Conservation (phyloP, 2,888 invertebrate species). For the Artemia sinica region DNA sequence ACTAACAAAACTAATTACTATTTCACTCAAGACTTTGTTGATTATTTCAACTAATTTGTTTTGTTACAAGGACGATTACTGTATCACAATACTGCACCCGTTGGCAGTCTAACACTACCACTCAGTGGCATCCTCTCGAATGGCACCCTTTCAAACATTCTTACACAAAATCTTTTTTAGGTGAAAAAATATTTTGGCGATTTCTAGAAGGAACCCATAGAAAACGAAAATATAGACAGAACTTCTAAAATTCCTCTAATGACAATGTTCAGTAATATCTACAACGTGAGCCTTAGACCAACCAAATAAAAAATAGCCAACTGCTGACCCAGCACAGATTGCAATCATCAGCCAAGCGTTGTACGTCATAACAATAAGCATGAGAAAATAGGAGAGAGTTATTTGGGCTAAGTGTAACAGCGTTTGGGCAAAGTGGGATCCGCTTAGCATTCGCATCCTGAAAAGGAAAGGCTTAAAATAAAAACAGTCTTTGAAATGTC, state of each 20-base stretch:
- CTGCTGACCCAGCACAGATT: conserved; percentile 68
- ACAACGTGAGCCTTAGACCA: conserved; percentile 87
- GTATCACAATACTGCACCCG: no score
- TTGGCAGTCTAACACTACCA: no score
- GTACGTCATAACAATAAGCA: conserved; percentile 95
- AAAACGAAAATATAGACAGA: background rate
- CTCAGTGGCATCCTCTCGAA: no score
- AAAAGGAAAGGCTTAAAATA: conserved; percentile 28
- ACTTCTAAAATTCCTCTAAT: conserved; percentile 35
- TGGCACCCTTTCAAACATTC: no score
- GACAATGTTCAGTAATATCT: conserved; percentile 88
- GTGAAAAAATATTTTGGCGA: no score
- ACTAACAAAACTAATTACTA: no score
- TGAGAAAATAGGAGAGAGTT: conserved; percentile 73
- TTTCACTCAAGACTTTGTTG: no score
- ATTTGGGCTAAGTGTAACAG: conserved; percentile 74
- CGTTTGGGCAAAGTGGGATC: conserved; percentile 68
- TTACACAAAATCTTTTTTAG: no score
- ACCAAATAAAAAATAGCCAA: conserved; percentile 84
- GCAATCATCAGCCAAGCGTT: conserved; percentile 82
- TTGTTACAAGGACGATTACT: no score
- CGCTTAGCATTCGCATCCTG: conserved; percentile 68
- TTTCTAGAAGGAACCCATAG: no score
- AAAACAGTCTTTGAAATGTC: no score
- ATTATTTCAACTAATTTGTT: no score